Evolutionary conservation across 2,888 invertebrate species (phyloP).

Genomic region (Drosophila nigricruria): DNA sequence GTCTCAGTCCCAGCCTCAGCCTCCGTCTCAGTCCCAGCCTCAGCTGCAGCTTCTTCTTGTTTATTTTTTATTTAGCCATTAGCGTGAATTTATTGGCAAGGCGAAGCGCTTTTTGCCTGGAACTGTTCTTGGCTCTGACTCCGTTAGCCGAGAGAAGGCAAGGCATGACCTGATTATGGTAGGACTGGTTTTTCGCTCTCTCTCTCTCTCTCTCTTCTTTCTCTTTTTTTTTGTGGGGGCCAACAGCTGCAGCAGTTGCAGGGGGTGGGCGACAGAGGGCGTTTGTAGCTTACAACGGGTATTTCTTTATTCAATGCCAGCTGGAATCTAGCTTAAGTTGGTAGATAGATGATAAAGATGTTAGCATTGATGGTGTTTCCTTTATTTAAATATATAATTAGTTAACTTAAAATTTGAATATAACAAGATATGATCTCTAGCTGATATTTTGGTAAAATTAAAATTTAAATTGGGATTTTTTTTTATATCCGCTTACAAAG

Average conservation of each 20-base stretch:
- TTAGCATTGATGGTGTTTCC: background rate
- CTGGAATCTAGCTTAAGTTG: background rate
- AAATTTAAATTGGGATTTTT: too few relatives aligned
- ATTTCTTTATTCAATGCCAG: background rate
- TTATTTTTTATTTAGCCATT: conserved; percentile 53
- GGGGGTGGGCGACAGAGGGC: background rate
- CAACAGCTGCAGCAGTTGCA: conserved; percentile 21
- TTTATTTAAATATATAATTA: too few relatives aligned
- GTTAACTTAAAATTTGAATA: too few relatives aligned
- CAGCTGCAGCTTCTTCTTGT: conserved; percentile 26
- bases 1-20: background rate
- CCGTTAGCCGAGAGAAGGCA: conserved; percentile 48
- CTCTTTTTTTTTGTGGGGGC: background rate
- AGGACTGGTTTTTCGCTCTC: conserved; percentile 65
- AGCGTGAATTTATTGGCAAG: conserved; percentile 70
- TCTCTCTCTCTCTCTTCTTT: background rate
- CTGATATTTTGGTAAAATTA: too few relatives aligned
- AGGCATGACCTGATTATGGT: conserved; percentile 74
- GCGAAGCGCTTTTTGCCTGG: conserved; percentile 42
- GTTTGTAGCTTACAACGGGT: background rate
- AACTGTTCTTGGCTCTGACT: conserved; percentile 53
- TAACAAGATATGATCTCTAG: too few relatives aligned
- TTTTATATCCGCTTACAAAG: too few relatives aligned
- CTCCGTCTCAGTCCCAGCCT: background rate
- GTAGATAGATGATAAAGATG: background rate